Conservation (phyloP, 1,140 invertebrate species). For the Thereuonema tuberculata region DNA sequence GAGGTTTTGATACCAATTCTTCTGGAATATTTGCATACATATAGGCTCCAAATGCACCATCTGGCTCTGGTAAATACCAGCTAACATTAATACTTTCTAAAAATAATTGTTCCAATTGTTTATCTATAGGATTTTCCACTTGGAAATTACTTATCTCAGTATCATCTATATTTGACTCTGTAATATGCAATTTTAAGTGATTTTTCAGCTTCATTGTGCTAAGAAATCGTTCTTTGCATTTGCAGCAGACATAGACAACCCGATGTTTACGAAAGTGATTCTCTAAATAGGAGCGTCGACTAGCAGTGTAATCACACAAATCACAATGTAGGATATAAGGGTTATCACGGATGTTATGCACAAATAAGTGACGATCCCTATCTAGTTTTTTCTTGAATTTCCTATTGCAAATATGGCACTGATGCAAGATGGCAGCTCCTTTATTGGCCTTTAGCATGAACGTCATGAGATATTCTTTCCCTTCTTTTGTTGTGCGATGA, state of each 20-base stretch:
- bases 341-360: conserved; percentile 28
- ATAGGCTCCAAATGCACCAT: neutral
- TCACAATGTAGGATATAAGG: conserved; percentile 18
- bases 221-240: conserved; percentile 20
- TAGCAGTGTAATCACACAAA: conserved; percentile 29
- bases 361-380: conserved; percentile 30
- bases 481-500: conserved; percentile 23
- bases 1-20: conserved; percentile 3
- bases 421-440: conserved; percentile 24
- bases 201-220: conserved; percentile 26
- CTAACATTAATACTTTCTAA: conserved; percentile 11
- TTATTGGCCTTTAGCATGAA: conserved; percentile 18
- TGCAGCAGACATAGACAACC: conserved; percentile 25
- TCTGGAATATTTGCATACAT: conserved; percentile 7
- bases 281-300: conserved; percentile 27
- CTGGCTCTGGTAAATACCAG: conserved; percentile 14
- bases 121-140: too few species aligned
- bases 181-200: conserved; percentile 23
- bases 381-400: conserved; percentile 35
- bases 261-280: conserved; percentile 31
- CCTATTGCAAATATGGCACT: conserved; percentile 33
- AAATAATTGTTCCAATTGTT: too few species aligned
- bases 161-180: neutral
- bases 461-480: conserved; percentile 25
- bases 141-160: neutral